Evolutionary conservation across 37 sponge, comb jelly and placozoan species (phyloP), one percentile per base, ranked within the genome.

Genomic region (Chondrilla cf. caribensis): DNA sequence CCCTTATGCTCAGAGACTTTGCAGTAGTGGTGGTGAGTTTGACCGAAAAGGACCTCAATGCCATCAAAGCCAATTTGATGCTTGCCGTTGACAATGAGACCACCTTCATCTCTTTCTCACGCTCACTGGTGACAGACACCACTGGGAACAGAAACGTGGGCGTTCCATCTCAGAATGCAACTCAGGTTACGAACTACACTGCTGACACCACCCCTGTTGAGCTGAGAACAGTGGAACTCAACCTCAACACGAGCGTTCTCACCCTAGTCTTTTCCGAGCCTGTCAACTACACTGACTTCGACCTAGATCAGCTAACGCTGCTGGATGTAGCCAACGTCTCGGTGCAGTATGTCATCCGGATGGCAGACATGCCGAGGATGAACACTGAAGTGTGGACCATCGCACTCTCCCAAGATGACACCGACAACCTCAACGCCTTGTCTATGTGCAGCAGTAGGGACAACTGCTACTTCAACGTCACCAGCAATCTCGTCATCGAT

Each of bases 241-340:
- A 96, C 58, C 82, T 96, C 21, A 86, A 80, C 42, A 82, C 81
- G 14, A 90, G 93, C 42, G 33, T 80, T 19, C 71, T 96, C 1
- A 88, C 84, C 0, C 71, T 96, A 25, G 80, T 79, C 54, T 96
- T 96, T 70, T 89, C 91, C 58, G 94, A 96, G 60, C 93, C 97
- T 28, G 78, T 96, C 24, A 81, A 93, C 35, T 83, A 80, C 0
- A 19, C 82, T 26, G 84, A 62, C 58, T 89, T 96, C 42, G 73
- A 96, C 66, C 51, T 89, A 21, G 77, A 79, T 38, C 86, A 93
- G 40, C 38, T 96, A 26, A 71, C 80, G 9, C 87, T 96, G 36
- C 80, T 87, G 28, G 77, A 86, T 38, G 28, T 38, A 0, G 75
- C 47, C 32, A 83, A 91, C 40, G 57, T 79, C 3, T 83, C 84